phyloP scores from a whole-genome alignment of 2,113 vertebrate species.

The cat (Felis catus) region DNA sequence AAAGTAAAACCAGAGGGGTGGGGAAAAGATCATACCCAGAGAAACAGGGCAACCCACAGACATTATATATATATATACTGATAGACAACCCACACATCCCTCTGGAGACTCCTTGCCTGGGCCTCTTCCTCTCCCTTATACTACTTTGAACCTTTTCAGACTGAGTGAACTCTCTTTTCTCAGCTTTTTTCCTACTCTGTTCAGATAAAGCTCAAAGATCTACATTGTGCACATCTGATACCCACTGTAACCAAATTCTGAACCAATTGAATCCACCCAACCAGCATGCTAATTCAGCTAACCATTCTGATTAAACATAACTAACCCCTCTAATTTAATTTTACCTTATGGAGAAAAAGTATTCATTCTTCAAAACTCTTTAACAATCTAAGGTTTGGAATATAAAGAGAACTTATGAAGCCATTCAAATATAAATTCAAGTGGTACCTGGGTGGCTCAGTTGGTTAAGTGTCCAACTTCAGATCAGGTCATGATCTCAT shows the following conservation, averaged over 20 bases:
- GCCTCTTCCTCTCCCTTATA: not conserved
- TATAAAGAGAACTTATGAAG: not conserved
- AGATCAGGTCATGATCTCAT: too few species aligned
- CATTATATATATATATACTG: not conserved
- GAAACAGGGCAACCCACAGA: not conserved
- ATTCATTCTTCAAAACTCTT: not conserved
- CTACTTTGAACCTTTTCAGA: not conserved
- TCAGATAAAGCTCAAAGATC: not conserved
- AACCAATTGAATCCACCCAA: not conserved
- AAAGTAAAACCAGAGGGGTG: not conserved
- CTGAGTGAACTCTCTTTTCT: not conserved
- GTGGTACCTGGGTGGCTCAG: too few species aligned
- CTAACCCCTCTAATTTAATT: not conserved
- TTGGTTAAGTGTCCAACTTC: too few species aligned
- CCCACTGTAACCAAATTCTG: not conserved
- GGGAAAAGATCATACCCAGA: not conserved
- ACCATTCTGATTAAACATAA: not conserved
- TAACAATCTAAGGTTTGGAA: not conserved
- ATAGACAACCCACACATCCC: not conserved
- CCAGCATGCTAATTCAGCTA: not conserved
- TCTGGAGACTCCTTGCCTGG: not conserved
- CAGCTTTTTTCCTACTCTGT: not conserved
- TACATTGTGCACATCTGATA: not conserved
- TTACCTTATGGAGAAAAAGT: not conserved
- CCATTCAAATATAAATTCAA: not conserved